These are phyloP conservation scores for Nasonia oneida DNA, from an alignment of 2,888 invertebrate genomes.

Conservation along the genomic window DNA sequence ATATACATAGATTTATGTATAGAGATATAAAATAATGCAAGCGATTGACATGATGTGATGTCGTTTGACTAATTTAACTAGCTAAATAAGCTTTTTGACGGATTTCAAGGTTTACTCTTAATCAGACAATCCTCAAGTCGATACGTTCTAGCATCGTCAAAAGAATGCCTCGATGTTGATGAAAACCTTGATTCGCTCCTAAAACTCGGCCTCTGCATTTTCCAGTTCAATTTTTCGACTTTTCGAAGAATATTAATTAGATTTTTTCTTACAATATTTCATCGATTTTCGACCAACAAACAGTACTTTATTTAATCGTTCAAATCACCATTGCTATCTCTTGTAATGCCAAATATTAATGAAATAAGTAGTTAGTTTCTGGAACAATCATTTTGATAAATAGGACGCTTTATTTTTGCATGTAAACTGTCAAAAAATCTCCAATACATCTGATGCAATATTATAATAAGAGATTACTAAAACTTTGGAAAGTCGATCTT, in stretches of 20 bases:
- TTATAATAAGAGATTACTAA: constrained; percentile 39
- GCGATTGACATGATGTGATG: constrained; percentile 73
- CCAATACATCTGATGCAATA: constrained; percentile 41
- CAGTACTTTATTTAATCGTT: constrained; percentile 19
- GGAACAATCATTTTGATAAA: constrained; percentile 34
- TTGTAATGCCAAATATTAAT: constrained; percentile 54
- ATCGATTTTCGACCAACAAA: constrained; percentile 25
- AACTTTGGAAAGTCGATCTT: constrained; percentile 57
- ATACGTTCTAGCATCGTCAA: constrained; percentile 63
- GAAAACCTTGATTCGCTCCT: constrained; percentile 55
- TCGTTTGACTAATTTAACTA: constrained; percentile 74
- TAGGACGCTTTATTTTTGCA: constrained; percentile 38
- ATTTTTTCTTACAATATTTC: constrained; percentile 46
- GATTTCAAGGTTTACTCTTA: constrained; percentile 60
- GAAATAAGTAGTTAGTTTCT: constrained; percentile 48
- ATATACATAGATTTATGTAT: constrained; percentile 68
- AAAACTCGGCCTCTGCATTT: constrained; percentile 57
- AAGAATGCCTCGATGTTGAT: constrained; percentile 61
- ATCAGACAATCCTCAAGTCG: constrained; percentile 62
- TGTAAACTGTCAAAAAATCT: constrained; percentile 33
- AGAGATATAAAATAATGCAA: constrained; percentile 71
- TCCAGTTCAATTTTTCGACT: constrained; percentile 56
- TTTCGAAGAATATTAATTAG: constrained; percentile 40
- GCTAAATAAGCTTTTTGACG: constrained; percentile 68
- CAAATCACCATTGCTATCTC: constrained; percentile 49